Percentiles rank a stretch among this genome's conserved stretches.
These are phyloP conservation scores for Apodemus agrarius DNA, from an alignment of 2,797 vertebrate species.

Conservation along the genomic window DNA sequence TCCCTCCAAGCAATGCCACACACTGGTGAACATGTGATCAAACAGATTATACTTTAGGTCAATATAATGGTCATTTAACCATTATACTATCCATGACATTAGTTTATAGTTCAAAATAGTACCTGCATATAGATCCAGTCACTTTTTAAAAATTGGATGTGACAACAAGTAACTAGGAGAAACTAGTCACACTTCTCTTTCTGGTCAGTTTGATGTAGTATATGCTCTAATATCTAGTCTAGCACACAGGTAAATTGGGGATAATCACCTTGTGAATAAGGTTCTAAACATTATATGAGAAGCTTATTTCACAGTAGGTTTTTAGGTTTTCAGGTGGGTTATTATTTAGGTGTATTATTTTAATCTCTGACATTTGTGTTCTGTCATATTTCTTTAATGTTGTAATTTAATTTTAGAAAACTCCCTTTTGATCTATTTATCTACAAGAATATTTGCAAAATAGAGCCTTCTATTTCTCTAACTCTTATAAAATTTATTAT, in stretches of 20 bases:
- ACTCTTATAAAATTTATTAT: not conserved
- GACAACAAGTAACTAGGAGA: not conserved
- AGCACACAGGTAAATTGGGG: not conserved
- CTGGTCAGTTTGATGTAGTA: not conserved
- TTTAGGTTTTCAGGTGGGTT: not conserved
- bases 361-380: not conserved
- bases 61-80: too few relatives aligned
- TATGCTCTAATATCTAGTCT: not conserved
- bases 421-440: not conserved
- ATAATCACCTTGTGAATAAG: not conserved
- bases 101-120: not conserved
- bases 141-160: not conserved
- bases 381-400: not conserved
- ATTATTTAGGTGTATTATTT: not conserved
- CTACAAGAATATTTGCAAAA: not conserved
- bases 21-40: not conserved
- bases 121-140: too few relatives aligned
- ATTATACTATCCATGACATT: not conserved
- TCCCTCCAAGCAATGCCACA: not conserved
- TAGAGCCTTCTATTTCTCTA: not conserved
- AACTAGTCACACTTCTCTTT: not conserved
- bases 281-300: not conserved
- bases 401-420: not conserved
- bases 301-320: not conserved
- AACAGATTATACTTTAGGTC: not conserved